phyloP scores from a whole-genome alignment of 2,113 vertebrate species.

The Cryptomyrus ogoouensis region DNA sequence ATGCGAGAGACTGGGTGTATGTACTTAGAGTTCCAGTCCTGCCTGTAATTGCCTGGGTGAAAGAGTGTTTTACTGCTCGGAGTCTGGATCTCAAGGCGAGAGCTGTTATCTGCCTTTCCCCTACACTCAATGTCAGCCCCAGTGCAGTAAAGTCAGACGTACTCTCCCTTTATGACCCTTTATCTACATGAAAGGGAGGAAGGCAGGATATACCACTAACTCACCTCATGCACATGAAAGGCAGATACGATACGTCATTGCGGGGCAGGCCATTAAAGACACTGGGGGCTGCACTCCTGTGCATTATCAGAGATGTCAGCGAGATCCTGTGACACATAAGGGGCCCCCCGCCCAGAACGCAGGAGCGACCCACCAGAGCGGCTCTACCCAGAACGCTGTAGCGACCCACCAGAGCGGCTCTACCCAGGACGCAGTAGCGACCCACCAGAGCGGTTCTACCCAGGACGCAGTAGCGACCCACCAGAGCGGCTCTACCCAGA shows the following conservation, averaged over 20 bases:
- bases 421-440: too few relatives aligned
- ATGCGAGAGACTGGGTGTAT: not conserved
- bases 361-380: not conserved
- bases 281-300: not conserved
- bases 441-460: too few relatives aligned
- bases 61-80: constrained; percentile 69
- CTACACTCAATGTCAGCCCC: constrained; percentile 52
- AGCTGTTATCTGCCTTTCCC: constrained; percentile 61
- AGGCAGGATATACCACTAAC: constrained; percentile 10
- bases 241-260: not conserved
- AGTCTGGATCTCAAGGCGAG: constrained; percentile 73
- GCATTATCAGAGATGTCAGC: constrained; percentile 8
- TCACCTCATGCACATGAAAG: constrained; percentile 21
- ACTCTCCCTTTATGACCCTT: constrained; percentile 15
- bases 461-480: too few relatives aligned
- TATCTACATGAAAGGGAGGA: constrained; percentile 19
- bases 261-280: not conserved
- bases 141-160: constrained; percentile 37
- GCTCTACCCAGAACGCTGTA: too few relatives aligned
- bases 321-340: not conserved
- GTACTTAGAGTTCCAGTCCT: not conserved
- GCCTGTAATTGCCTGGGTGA: constrained; percentile 15
- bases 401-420: not conserved
- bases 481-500: not conserved
- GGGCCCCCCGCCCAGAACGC: not conserved